phyloP scores from a whole-genome alignment of 64 coral and sea anemone genomes.

The Montipora capricornis region DNA sequence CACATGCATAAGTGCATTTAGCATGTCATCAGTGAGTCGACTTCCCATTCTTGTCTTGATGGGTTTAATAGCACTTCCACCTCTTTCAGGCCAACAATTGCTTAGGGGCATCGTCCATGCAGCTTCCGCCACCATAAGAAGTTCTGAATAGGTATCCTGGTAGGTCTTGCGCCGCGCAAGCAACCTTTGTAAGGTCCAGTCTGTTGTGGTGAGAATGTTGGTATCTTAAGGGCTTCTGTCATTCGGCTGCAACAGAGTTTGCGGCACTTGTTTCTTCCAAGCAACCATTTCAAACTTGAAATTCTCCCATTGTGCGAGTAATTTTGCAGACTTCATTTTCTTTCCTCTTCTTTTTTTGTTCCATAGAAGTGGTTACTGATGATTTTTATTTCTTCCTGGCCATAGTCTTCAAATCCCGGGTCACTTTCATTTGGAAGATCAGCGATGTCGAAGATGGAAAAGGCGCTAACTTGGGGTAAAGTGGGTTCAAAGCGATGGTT shows the following conservation, averaged over 20 bases:
- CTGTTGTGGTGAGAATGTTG: conserved; percentile 48
- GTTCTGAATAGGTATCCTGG: conserved; percentile 48
- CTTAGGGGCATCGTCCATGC: conserved; percentile 40
- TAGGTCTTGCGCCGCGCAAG: conserved; percentile 24
- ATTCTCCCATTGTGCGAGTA: conserved; percentile 55
- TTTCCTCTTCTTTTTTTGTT: conserved; percentile 44
- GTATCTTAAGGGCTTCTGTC: conserved; percentile 47
- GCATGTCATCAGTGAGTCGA: conserved; percentile 40
- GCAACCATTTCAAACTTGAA: conserved; percentile 53
- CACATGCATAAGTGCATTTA: conserved; percentile 37
- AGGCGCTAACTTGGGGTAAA: conserved; percentile 47
- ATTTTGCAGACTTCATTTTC: conserved; percentile 46
- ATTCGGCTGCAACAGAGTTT: conserved; percentile 53
- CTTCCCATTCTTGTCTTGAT: conserved; percentile 24
- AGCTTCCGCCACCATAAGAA: conserved; percentile 37
- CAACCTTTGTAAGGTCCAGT: conserved; percentile 46
- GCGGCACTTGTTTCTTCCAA: conserved; percentile 54
- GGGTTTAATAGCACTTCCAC: too few relatives aligned
- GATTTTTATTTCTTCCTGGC: conserved; percentile 38
- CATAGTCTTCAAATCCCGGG: conserved; percentile 49
- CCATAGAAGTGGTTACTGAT: conserved; percentile 45
- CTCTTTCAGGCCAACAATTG: conserved; percentile 36
- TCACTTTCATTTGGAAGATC: conserved; percentile 52
- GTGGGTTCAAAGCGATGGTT: conserved; percentile 54
- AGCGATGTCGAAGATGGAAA: conserved; percentile 48